phyloP scores from a whole-genome alignment of 2,113 vertebrate species.

The Gadus chalcogrammus region DNA sequence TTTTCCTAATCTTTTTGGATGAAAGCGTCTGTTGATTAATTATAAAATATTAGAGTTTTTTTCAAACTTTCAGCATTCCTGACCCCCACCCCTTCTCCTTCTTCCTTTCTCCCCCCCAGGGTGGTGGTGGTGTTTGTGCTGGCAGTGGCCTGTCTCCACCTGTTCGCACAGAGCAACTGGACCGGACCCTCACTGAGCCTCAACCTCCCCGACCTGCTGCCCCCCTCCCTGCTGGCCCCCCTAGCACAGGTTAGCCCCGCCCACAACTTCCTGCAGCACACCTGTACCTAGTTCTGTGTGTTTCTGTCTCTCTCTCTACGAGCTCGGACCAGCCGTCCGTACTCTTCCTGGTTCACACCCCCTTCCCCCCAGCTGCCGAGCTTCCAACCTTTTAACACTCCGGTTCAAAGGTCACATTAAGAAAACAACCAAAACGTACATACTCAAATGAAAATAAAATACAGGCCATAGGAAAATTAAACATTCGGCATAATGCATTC shows the following conservation, averaged over 20 bases:
- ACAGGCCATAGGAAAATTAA: too few relatives aligned
- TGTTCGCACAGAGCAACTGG: slow-evolving; percentile 96
- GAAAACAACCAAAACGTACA: too few relatives aligned
- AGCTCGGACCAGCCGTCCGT: too few relatives aligned
- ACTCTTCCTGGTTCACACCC: too few relatives aligned
- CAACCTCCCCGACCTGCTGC: slow-evolving; percentile 77
- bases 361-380: too few relatives aligned
- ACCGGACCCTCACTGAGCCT: slow-evolving; percentile 83
- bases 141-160: slow-evolving; percentile 85
- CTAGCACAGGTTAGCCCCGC: slow-evolving; percentile 72
- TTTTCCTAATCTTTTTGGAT: too few relatives aligned
- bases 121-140: slow-evolving; percentile 78
- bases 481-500: too few relatives aligned
- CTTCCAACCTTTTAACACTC: too few relatives aligned
- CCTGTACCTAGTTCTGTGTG: neutral
- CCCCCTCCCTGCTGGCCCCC: slow-evolving; percentile 68
- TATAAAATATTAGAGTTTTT: neutral
- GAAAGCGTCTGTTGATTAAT: too few relatives aligned
- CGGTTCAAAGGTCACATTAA: too few relatives aligned
- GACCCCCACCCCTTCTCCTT: neutral
- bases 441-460: too few relatives aligned
- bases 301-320: neutral
- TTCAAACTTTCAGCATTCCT: neutral
- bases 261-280: neutral
- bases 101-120: slow-evolving; percentile 37